Base-by-base conservation (phyloP, 2,888 invertebrate genomes). In the Heliothis peltigera region DNA sequence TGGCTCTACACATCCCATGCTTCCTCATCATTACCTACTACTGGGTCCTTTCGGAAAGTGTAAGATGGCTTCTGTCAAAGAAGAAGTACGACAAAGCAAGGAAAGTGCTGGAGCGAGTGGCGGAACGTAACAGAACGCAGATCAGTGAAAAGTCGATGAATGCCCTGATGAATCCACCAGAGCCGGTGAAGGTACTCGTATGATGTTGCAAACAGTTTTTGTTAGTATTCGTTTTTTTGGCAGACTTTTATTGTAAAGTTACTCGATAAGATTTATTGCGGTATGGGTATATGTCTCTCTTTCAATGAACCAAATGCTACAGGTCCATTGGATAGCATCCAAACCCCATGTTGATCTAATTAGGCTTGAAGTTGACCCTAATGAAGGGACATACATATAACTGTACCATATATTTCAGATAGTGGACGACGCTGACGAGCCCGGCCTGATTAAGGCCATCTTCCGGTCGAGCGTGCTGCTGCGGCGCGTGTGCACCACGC, bases 11-110 rank as follows among this genome's bases (percentile, higher is more conserved):
- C 82, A 92, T 95, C 0, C 98, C 98, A 0, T 96, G 96, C 32
- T 90, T 97, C 59, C 85, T 97, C 0, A 94, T 97, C 57, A 83
- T 98, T 48, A 83, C 93, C 4, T 97, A 97, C 84, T 96, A 96
- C 77, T 97, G 97, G 96, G 77, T 97, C 4, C 70, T 93, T 5
- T 80, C 88, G 0, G 97, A 97, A 90, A 97, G 97, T 43, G 95
- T 97, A 12, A 95, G 98, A 70, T 98, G 98, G 98, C 93, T 98
- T 19, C 88, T 97, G 8, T 96, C 96, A 1, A 96, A 97, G 75
- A 95, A 96, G 28, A 95, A 95, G 78, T 95, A 94, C 62, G 93
- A 95, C 0, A 95, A 96, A 76, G 97, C 97, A 0, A 96, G 95
- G 71, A 85, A 82, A 6, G 95, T 97, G 7, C 87, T 97, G 44